Conservation (phyloP, 2,797 vertebrate species). For the Chiroxiphia lanceolata region DNA sequence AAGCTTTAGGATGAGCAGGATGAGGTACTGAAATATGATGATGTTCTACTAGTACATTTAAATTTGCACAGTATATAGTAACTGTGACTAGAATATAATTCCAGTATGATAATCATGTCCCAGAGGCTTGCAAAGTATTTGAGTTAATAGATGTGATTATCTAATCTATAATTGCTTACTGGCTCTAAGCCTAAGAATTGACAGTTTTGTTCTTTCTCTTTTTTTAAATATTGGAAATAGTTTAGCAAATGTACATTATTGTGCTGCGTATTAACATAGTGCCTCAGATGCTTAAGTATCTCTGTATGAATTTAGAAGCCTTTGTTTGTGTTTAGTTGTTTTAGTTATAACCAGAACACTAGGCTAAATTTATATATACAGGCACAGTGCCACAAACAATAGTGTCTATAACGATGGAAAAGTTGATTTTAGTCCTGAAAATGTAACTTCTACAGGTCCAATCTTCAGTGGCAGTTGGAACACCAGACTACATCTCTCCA, state of each 20-base stretch:
- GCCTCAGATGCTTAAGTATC: not conserved
- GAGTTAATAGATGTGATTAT: not conserved
- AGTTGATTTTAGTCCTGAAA: conserved; percentile 1
- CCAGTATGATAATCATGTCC: not conserved
- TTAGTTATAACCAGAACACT: not conserved
- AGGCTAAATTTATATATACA: not conserved
- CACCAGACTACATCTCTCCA: conserved; percentile 98
- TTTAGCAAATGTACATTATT: not conserved
- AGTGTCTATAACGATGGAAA: not conserved
- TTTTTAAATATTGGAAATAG: not conserved
- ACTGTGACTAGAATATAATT: not conserved
- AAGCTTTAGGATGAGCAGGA: not conserved
- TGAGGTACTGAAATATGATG: not conserved
- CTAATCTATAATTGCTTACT: not conserved
- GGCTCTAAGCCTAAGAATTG: not conserved
- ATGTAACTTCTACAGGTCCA: conserved; percentile 84
- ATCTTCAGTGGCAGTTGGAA: conserved; percentile 97
- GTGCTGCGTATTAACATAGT: not conserved
- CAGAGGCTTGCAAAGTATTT: not conserved
- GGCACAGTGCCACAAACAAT: not conserved
- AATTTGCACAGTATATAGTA: not conserved
- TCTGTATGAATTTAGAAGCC: not conserved
- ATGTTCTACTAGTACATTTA: not conserved
- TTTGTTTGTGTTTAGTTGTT: not conserved
- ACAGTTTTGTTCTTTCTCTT: not conserved